A percentile compares a stretch with the other conserved stretches of the same genome.
These are phyloP conservation scores for Coelopa frigida DNA, from an alignment of 1,140 invertebrate species.

Conservation along the genomic window DNA sequence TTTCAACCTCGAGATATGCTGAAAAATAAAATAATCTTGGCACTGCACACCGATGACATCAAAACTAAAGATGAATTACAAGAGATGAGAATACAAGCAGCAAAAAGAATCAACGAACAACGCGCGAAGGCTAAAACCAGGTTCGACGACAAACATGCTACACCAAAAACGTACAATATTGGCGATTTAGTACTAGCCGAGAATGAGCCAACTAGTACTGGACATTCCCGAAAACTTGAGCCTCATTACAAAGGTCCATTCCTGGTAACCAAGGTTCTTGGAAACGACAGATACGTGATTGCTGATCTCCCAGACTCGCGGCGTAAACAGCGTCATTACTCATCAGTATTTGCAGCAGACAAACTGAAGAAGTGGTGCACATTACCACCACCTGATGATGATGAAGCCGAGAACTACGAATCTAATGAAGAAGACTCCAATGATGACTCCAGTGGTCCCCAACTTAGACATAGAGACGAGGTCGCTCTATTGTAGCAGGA, in stretches of 20 bases:
- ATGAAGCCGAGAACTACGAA: too few relatives aligned
- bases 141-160: not conserved
- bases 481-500: too few relatives aligned
- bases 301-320: conserved; percentile 1
- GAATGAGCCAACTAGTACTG: conserved; percentile 3
- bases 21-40: not conserved
- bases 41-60: not conserved
- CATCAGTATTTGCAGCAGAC: not conserved
- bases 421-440: too few relatives aligned
- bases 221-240: conserved; percentile 2
- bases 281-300: conserved; percentile 5
- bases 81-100: too few relatives aligned
- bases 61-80: not conserved
- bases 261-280: not conserved
- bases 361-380: conserved; percentile 1
- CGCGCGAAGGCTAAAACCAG: not conserved
- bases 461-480: too few relatives aligned
- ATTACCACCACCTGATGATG: too few relatives aligned
- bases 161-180: not conserved
- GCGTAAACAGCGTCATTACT: not conserved
- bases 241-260: conserved; percentile 4
- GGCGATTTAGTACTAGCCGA: conserved; percentile 4
- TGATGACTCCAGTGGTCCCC: too few relatives aligned
- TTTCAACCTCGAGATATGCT: not conserved
- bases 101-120: not conserved